A percentile compares a stretch with the other conserved stretches of the same genome.
These are phyloP conservation scores for Alviniconcha strummeri DNA, from an alignment of 2,888 invertebrate genomes.

Conservation along the genomic window DNA sequence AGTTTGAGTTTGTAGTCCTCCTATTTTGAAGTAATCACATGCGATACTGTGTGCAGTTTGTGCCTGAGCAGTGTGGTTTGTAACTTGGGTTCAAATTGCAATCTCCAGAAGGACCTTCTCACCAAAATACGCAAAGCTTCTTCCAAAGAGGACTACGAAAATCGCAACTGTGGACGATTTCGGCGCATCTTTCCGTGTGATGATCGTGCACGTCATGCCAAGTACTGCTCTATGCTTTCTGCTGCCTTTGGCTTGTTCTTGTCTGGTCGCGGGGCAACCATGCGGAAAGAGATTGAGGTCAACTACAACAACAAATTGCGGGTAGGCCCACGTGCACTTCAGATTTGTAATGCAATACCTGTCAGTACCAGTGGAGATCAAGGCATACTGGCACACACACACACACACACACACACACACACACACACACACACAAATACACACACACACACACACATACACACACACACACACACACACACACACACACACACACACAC, in stretches of 20 bases:
- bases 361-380: background rate
- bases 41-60: too few relatives aligned
- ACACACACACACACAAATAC: too few relatives aligned
- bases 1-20: too few relatives aligned
- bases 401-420: too few relatives aligned
- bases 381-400: too few relatives aligned
- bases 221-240: conserved; percentile 64
- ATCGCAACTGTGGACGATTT: conserved; percentile 69
- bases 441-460: too few relatives aligned
- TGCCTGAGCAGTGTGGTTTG: too few relatives aligned
- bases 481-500: too few relatives aligned
- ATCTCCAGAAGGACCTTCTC: conserved; percentile 68
- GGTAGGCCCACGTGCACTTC: conserved; percentile 47
- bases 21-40: too few relatives aligned
- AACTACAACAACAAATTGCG: conserved; percentile 67
- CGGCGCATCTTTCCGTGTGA: conserved; percentile 72
- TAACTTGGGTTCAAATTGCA: too few relatives aligned
- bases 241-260: conserved; percentile 65
- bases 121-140: conserved; percentile 65
- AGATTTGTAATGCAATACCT: background rate
- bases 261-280: conserved; percentile 60
- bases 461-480: too few relatives aligned
- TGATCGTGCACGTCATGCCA: conserved; percentile 66
- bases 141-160: conserved; percentile 70
- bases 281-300: conserved; percentile 69